Base-by-base conservation (phyloP, 1,140 invertebrate species). In the Drosophila quadrilineata region DNA sequence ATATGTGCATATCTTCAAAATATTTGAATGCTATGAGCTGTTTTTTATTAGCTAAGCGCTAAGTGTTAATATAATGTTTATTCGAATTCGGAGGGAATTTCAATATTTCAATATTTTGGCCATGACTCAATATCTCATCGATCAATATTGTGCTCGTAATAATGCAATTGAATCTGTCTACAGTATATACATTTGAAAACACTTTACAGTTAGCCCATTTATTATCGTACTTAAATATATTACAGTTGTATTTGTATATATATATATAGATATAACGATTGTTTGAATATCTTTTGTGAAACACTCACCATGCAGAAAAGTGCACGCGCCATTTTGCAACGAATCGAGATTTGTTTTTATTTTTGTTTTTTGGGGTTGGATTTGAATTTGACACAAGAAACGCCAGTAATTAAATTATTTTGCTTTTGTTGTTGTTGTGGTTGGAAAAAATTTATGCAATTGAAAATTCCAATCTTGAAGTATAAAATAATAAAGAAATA, bases 251-350 rank as follows among this genome's bases (percentile, higher is more conserved):
- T 19, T 19, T 40, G 17, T 8, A 0, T 36, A 5, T 19, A 9
- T 19, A 10, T 2, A 9, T 2, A 9, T 3, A 14, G 22, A 12
- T 52, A 17, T 16, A 19, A 10, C 17, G 14, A 17, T 41, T n/a
- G 36, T 17, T 52, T 40, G 31, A 28, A 31, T 38, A 26, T 14
- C 3, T 22, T 19, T 12, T 10, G 22, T 38, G 10, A 28, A 19
- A 60, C 71, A 88, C 87, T 88, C 71, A 88, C 87, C 87, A 88
- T 88, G 87, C 87, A 88, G 46, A 87, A 49, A 65, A 64, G 82
- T 85, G 87, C 87, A 88, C 87, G 87, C 87, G 87, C 65, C 87
- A 88, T 88, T 88, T 85, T 74, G 68, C 67, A 67, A 88, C 64
- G 74, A 86, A 64, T 35, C 17, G n/a, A n/a, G n/a, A n/a, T n/a